These are phyloP conservation scores for Taenioides sp. DNA, from an alignment of 2,797 vertebrate genomes.

Conservation along the genomic window DNA sequence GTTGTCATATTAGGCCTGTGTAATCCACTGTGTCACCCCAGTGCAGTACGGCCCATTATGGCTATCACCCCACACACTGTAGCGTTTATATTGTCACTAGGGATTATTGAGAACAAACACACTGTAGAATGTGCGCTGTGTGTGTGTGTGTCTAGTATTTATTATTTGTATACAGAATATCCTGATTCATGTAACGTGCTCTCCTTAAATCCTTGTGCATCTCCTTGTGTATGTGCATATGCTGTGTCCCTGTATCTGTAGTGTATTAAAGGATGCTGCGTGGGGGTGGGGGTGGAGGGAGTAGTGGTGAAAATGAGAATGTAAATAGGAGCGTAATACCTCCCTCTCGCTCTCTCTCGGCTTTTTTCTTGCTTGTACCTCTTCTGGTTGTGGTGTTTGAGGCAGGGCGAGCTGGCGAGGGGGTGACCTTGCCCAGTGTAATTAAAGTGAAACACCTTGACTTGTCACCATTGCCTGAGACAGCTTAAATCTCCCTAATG, in stretches of 20 bases:
- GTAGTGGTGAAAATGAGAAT: constrained; percentile 58
- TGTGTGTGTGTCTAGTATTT: constrained; percentile 36
- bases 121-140: constrained; percentile 43
- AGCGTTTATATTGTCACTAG: constrained; percentile 77
- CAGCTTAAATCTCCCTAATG: constrained; percentile 88
- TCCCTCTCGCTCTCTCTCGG: background rate
- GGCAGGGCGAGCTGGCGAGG: constrained; percentile 68
- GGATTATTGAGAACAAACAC: constrained; percentile 75
- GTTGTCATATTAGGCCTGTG: constrained; percentile 74
- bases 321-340: constrained; percentile 65
- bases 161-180: constrained; percentile 37
- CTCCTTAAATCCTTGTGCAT: constrained; percentile 35
- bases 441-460: constrained; percentile 89
- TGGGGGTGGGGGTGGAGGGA: background rate
- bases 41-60: constrained; percentile 70
- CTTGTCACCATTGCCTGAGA: constrained; percentile 84
- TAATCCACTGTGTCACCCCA: constrained; percentile 76
- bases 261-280: constrained; percentile 46
- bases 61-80: constrained; percentile 66
- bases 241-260: constrained; percentile 28
- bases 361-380: constrained; percentile 35
- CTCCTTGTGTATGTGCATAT: constrained; percentile 22
- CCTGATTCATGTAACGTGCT: constrained; percentile 34
- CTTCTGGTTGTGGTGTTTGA: constrained; percentile 53
- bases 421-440: constrained; percentile 85